Evolutionary conservation across 2,797 vertebrate genomes (phyloP).

Genomic region (Schizothorax lantsangensis): DNA sequence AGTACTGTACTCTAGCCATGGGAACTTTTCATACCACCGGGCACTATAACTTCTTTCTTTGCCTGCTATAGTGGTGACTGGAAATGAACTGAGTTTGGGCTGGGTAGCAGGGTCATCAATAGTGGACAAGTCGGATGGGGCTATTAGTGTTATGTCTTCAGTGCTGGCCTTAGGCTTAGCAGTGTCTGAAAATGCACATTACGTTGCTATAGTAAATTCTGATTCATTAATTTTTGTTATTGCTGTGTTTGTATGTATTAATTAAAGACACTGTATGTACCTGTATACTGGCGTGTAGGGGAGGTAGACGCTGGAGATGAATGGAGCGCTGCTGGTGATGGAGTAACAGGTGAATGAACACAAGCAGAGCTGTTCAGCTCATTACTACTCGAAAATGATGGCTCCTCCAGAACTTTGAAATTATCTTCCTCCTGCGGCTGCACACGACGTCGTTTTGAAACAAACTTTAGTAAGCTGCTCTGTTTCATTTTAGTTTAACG

Average conservation of each 20-base stretch:
- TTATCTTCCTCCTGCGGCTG: neutral
- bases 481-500: constrained; percentile 8
- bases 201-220: neutral
- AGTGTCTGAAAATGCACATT: neutral
- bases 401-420: neutral
- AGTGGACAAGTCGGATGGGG: neutral
- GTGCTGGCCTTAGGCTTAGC: neutral
- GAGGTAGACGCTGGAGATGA: neutral
- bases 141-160: neutral
- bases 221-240: neutral
- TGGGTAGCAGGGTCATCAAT: neutral
- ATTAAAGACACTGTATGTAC: neutral
- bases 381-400: neutral
- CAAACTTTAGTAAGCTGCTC: neutral
- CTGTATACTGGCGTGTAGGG: too few relatives aligned
- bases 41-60: neutral
- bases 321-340: neutral
- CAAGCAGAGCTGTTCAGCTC: neutral
- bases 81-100: neutral
- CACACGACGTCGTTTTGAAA: neutral
- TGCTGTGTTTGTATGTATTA: neutral
- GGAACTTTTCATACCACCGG: neutral
- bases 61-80: neutral
- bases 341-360: neutral
- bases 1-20: neutral